Conservation (phyloP, 2,797 vertebrate genomes). For the Pseudomugil tenellus region DNA sequence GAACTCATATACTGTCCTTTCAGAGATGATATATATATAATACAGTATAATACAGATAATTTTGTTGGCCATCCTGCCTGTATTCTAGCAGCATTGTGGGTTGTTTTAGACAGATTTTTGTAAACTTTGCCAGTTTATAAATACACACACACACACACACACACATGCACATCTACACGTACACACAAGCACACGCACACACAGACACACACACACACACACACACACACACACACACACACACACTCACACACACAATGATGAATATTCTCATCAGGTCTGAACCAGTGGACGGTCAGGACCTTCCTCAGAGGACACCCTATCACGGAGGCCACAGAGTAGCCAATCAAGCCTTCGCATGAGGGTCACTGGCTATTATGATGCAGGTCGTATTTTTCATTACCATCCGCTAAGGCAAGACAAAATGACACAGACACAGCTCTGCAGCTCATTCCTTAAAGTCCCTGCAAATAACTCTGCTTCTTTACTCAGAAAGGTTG, state of each 20-base stretch:
- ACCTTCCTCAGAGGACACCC: conserved; percentile 70
- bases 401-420: conserved; percentile 60
- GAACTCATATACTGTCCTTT: neutral
- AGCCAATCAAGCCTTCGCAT: conserved; percentile 65
- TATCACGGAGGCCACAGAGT: conserved; percentile 57
- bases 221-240: no score
- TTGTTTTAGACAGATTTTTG: conserved; percentile 64
- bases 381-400: conserved; percentile 73
- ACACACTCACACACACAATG: no score
- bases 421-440: conserved; percentile 60
- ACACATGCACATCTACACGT: no score
- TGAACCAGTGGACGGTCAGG: conserved; percentile 56
- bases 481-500: neutral
- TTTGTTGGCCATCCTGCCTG: neutral
- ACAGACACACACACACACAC: no score
- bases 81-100: conserved; percentile 17
- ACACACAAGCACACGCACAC: no score
- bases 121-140: conserved; percentile 46
- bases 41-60: neutral
- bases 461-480: conserved; percentile 22
- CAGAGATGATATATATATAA: neutral
- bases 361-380: conserved; percentile 70
- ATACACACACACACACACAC: conserved; percentile 32
- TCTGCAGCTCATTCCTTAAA: conserved; percentile 38
- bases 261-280: conserved; percentile 78